Evolutionary conservation across 1,140 invertebrate species (phyloP).

Genomic region (Carposina sasakii): DNA sequence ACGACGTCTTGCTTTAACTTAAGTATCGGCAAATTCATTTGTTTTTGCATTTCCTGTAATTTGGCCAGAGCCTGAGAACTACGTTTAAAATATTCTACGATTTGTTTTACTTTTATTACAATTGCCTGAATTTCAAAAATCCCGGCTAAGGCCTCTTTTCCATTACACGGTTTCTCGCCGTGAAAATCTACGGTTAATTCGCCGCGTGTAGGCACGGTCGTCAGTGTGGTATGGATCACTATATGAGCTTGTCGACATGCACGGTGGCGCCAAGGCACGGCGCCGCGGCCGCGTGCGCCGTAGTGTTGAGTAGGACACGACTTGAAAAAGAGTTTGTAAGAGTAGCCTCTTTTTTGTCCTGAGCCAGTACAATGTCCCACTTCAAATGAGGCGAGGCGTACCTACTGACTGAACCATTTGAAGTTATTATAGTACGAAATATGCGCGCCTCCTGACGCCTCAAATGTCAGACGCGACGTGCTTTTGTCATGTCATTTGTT

Average conservation of each 20-base stretch:
- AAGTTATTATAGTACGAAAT: too few relatives aligned
- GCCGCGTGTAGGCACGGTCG: conserved; percentile 28
- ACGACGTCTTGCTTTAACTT: conserved; percentile 31
- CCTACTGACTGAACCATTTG: too few relatives aligned
- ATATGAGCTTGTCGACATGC: conserved; percentile 24
- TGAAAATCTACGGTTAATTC: conserved; percentile 32
- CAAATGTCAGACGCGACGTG: too few relatives aligned
- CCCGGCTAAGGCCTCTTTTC: conserved; percentile 20
- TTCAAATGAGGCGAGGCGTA: too few relatives aligned
- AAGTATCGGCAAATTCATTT: not conserved
- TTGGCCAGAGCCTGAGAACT: not conserved
- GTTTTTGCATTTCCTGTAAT: conserved; percentile 3
- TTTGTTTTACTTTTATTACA: not conserved
- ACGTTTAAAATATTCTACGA: conserved; percentile 4
- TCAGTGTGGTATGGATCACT: conserved; percentile 29
- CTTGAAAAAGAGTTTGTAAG: too few relatives aligned
- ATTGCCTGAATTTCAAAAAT: too few relatives aligned
- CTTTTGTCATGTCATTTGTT: too few relatives aligned
- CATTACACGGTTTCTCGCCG: conserved; percentile 25
- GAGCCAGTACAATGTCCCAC: too few relatives aligned
- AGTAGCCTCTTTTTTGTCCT: too few relatives aligned
- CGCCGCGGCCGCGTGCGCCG: conserved; percentile 17
- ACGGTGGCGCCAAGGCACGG: conserved; percentile 14
- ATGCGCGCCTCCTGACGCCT: too few relatives aligned
- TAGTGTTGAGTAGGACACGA: too few relatives aligned